These are phyloP conservation scores for Tiliacea aurago DNA, from an alignment of 2,888 invertebrate species.

Conservation along the genomic window DNA sequence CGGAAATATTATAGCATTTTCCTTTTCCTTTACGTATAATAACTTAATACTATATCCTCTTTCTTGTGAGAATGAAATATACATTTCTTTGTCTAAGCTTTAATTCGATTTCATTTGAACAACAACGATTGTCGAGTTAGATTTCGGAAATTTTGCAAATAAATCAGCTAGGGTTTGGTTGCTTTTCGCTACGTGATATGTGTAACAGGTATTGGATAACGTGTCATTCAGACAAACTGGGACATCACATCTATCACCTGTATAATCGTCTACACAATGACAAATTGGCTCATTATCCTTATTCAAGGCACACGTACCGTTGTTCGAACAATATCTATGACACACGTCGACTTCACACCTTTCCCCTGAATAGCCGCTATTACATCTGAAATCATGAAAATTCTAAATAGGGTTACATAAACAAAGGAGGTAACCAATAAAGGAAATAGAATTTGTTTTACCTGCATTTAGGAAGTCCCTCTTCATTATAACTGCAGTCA, in stretches of 20 bases:
- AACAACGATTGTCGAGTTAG: neutral
- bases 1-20: no score
- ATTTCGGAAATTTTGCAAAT: neutral
- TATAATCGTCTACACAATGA: neutral
- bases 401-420: neutral
- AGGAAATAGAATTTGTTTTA: no score
- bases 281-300: neutral
- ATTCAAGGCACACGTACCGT: neutral
- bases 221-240: neutral
- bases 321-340: neutral
- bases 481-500: no score
- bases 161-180: neutral
- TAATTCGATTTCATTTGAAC: neutral
- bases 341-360: neutral
- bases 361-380: neutral
- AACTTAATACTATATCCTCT: no score
- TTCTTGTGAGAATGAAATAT: no score
- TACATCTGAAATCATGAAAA: neutral
- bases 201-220: neutral
- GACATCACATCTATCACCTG: conserved; percentile 7
- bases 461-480: no score
- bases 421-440: no score
- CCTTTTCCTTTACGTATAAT: no score
- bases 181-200: neutral
- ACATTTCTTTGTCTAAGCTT: no score